Evolutionary conservation across 1,140 invertebrate genomes (phyloP).

Genomic region (Bombus pyrosoma): DNA sequence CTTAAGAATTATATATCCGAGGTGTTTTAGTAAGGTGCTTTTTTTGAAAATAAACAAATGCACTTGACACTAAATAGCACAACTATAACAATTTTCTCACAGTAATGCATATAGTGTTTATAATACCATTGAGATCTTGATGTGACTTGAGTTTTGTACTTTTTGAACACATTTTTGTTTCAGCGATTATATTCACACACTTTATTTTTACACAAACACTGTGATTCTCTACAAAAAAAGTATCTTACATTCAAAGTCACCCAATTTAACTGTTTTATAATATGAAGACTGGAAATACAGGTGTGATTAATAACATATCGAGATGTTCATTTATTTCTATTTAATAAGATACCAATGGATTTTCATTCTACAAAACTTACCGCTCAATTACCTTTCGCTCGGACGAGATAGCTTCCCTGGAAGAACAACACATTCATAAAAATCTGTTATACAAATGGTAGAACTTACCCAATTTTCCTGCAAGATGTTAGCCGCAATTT

Average conservation of each 20-base stretch:
- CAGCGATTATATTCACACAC: slow-evolving; percentile 15
- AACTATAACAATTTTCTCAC: not conserved
- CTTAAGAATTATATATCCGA: slow-evolving; percentile 51
- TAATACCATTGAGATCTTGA: slow-evolving; percentile 18
- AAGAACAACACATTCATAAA: slow-evolving; percentile 61
- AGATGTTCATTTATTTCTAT: slow-evolving; percentile 44
- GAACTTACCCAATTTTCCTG: slow-evolving; percentile 55
- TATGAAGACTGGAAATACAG: slow-evolving; percentile 77
- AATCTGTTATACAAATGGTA: slow-evolving; percentile 17
- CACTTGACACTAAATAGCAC: slow-evolving; percentile 30
- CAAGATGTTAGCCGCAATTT: slow-evolving; percentile 33
- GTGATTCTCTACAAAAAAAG: slow-evolving; percentile 57
- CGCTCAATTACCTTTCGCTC: not conserved
- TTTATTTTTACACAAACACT: slow-evolving; percentile 20
- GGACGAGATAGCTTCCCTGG: slow-evolving; percentile 45
- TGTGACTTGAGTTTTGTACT: slow-evolving; percentile 20
- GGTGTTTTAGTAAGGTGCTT: slow-evolving; percentile 67
- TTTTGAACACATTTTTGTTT: slow-evolving; percentile 7
- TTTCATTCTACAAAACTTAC: slow-evolving; percentile 24
- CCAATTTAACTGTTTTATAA: slow-evolving; percentile 72
- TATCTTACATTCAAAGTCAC: slow-evolving; percentile 66
- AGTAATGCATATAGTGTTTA: not conserved
- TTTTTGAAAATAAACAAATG: slow-evolving; percentile 39
- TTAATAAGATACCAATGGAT: slow-evolving; percentile 3
- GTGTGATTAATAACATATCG: slow-evolving; percentile 68